Conservation (phyloP, 1,140 invertebrate genomes). For the Rhyacophila brunnea region DNA sequence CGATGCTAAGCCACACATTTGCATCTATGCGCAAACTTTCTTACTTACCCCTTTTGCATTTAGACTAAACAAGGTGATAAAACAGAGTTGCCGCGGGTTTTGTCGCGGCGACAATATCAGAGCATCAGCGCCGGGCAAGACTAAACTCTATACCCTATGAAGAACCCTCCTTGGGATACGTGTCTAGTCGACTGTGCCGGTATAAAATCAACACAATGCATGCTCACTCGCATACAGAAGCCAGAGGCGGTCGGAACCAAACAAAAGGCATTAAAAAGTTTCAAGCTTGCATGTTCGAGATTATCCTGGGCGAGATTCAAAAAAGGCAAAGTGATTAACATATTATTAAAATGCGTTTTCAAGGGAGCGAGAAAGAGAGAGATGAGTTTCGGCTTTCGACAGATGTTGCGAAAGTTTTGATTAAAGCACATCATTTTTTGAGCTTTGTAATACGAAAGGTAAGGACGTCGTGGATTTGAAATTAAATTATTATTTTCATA, state of each 20-base stretch:
- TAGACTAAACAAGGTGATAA: constrained; percentile 32
- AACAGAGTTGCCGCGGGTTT: constrained; percentile 26
- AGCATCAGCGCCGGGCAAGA: constrained; percentile 4
- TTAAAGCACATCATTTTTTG: too few relatives aligned
- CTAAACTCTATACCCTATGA: constrained; percentile 6
- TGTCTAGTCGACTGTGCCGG: background rate
- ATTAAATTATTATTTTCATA: too few relatives aligned
- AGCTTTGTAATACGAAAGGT: too few relatives aligned
- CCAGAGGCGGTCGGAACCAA: background rate
- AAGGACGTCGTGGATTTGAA: too few relatives aligned
- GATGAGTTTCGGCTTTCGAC: background rate
- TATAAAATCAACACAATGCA: background rate
- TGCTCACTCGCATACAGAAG: background rate
- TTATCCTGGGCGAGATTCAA: constrained; percentile 11
- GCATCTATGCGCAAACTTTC: constrained; percentile 32
- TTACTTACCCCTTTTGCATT: constrained; percentile 27
- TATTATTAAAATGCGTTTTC: constrained; percentile 27
- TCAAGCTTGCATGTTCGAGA: constrained; percentile 20
- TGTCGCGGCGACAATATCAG: constrained; percentile 23
- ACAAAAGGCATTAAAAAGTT: constrained; percentile 35
- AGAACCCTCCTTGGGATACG: background rate
- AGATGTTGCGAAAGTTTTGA: constrained; percentile 1
- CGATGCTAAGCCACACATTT: constrained; percentile 31
- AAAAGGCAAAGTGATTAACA: constrained; percentile 23
- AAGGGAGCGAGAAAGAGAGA: background rate